Evolutionary conservation across 37 sponge, comb jelly and placozoan species (phyloP).

Genomic region (Diacarnus erythraeanus): DNA sequence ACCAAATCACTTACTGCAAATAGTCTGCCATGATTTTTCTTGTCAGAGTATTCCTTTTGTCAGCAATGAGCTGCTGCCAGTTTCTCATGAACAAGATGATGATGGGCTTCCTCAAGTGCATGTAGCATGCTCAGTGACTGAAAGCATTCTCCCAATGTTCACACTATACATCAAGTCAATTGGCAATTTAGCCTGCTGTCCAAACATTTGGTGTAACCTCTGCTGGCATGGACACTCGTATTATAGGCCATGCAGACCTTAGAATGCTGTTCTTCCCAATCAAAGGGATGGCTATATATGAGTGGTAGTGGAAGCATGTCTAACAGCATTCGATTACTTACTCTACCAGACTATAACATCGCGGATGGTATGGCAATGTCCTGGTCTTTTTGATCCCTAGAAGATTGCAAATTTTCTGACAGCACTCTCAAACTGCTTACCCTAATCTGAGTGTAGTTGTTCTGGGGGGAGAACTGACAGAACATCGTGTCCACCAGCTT

Average conservation of each 20-base stretch:
- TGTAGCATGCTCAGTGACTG: background rate
- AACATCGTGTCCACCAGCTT: background rate
- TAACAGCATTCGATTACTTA: slow-evolving; percentile 26
- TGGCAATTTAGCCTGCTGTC: slow-evolving; percentile 29
- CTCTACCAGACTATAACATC: slow-evolving; percentile 29
- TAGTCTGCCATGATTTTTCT: slow-evolving; percentile 16
- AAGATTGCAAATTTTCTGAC: background rate
- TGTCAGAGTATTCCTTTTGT: slow-evolving; percentile 15
- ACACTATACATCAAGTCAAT: slow-evolving; percentile 38
- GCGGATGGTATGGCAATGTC: slow-evolving; percentile 32
- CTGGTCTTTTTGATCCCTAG: slow-evolving; percentile 4
- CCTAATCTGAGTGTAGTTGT: slow-evolving; percentile 1
- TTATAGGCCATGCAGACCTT: slow-evolving; percentile 30
- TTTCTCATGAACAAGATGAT: background rate
- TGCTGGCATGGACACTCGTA: slow-evolving; percentile 10
- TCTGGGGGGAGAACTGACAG: background rate
- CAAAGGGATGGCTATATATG: background rate
- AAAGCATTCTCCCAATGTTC: too few species aligned
- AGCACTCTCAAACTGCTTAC: background rate
- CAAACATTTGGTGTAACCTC: slow-evolving; percentile 43
- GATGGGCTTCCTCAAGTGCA: background rate
- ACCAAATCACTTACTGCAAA: slow-evolving; percentile 16
- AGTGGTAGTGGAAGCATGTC: slow-evolving; percentile 1
- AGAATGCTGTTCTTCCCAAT: slow-evolving; percentile 18
- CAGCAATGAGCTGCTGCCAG: background rate